Evolutionary conservation across 2,113 vertebrate genomes (phyloP).

Genomic region (Murina feae): DNA sequence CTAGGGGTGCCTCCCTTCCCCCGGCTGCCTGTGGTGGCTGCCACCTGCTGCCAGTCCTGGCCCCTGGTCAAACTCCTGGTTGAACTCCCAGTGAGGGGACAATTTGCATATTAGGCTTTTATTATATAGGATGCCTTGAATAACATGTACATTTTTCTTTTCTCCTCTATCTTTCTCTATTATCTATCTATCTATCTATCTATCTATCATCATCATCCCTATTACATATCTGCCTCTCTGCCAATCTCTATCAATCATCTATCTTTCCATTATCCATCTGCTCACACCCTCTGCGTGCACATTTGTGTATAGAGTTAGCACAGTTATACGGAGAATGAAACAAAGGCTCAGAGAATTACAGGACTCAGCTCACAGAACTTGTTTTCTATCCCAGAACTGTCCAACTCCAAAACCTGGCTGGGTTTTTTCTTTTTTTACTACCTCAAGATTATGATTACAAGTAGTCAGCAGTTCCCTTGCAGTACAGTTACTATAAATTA

Average conservation of each 20-base stretch:
- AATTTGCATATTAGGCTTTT: too few relatives aligned
- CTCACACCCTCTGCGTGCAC: background rate
- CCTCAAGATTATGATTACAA: constrained; percentile 36
- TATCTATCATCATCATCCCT: background rate
- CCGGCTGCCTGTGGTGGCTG: too few relatives aligned
- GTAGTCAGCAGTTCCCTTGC: constrained; percentile 7
- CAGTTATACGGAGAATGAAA: background rate
- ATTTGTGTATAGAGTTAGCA: background rate
- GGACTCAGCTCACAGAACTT: background rate
- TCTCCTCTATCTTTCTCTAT: background rate
- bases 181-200: background rate
- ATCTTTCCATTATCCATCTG: background rate
- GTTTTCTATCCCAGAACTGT: background rate
- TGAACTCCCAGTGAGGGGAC: too few relatives aligned
- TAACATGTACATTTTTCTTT: background rate
- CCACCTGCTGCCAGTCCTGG: rapidly evolving
- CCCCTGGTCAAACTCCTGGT: background rate
- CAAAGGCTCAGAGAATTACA: background rate
- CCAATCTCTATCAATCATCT: background rate
- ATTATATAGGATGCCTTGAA: background rate
- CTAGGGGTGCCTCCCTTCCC: too few relatives aligned
- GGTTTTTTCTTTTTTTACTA: background rate
- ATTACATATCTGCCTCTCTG: background rate
- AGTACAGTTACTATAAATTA: constrained; percentile 10
- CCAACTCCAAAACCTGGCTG: background rate